Evolutionary conservation across 2,113 vertebrate species (phyloP), one percentile per base, ranked within the genome.

Genomic region (Myocastor coypus): DNA sequence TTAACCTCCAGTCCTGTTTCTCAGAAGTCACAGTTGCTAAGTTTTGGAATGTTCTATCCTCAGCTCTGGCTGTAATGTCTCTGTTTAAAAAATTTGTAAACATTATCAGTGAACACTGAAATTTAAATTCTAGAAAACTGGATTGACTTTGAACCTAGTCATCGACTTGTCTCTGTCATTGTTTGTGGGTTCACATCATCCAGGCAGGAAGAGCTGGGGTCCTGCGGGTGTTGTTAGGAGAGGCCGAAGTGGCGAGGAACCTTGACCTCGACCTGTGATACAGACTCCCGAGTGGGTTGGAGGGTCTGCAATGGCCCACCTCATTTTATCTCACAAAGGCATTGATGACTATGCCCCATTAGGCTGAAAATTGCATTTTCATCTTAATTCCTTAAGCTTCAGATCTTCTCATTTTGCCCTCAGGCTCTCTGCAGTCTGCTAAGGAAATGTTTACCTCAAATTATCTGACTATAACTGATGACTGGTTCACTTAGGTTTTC

Each of bases 371-470:
- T 71, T 78, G 64, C 52, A 82, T 78, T 80, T 85, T 57, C 64
- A 69, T 68, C 89, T 88, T 87, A 75, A 92, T 95, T 83, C 77
- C 59, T 63, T 82, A 68, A 90, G 69, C 57, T 86, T 93, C 83
- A 63, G 37, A 91, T 90, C 46, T 86, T 92, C 89, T 94, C 86
- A 82, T 93, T n/a, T 73, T 75, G 64, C 26, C 91, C 78, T 71
- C 59, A 57, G 61, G 50, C 30, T 89, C n/a, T 88, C 68, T 57
- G 16, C 59, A 40, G 26, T 40, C 81, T 94, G 40, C 50, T 85
- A 50, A 88, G 91, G 64, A 94, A 91, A 94, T 71, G 28, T 85
- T 91, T 52, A 69, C 68, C 37, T 89, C 52, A 50, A 89, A 85
- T 73, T 88, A 63, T 52, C 61, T 81, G 34, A 7, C 68, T 64